Conservation (phyloP, 2,797 vertebrate species). For the Tinamus major region DNA sequence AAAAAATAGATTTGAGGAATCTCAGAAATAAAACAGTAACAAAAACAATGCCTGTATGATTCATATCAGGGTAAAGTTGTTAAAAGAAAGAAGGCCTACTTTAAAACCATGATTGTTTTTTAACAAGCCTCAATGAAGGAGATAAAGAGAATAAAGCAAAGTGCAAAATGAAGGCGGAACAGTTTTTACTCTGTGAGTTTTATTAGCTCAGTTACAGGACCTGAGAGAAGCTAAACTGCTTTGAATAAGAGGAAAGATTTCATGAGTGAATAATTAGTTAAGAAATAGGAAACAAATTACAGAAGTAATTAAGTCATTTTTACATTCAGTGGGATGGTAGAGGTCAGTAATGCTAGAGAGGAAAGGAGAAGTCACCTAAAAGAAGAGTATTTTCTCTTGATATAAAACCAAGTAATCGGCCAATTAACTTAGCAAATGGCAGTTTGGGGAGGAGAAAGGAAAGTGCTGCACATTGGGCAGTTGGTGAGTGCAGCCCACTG, state of each 20-base stretch:
- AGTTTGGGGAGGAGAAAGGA: background rate
- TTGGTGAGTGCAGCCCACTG: background rate
- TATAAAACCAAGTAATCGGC: background rate
- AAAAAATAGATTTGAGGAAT: background rate
- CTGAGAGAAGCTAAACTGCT: background rate
- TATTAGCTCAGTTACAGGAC: background rate
- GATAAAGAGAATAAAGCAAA: background rate
- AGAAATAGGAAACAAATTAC: background rate
- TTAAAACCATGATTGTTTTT: background rate
- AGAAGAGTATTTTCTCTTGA: background rate
- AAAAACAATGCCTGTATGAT: background rate
- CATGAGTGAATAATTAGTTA: background rate
- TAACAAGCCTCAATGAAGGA: background rate
- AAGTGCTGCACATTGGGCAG: background rate
- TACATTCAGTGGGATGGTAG: background rate
- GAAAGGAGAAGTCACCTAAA: background rate
- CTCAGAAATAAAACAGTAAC: background rate
- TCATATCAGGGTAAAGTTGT: background rate
- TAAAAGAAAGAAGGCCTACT: background rate
- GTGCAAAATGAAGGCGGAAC: background rate
- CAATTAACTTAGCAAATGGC: background rate
- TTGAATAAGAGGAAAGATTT: background rate
- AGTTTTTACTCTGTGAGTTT: background rate
- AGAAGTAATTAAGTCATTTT: background rate
- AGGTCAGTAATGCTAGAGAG: background rate